Percentiles rank a stretch among this genome's conserved stretches.
These are phyloP conservation scores for Lysiphlebus fabarum DNA, from an alignment of 1,140 invertebrate genomes.

Conservation along the genomic window DNA sequence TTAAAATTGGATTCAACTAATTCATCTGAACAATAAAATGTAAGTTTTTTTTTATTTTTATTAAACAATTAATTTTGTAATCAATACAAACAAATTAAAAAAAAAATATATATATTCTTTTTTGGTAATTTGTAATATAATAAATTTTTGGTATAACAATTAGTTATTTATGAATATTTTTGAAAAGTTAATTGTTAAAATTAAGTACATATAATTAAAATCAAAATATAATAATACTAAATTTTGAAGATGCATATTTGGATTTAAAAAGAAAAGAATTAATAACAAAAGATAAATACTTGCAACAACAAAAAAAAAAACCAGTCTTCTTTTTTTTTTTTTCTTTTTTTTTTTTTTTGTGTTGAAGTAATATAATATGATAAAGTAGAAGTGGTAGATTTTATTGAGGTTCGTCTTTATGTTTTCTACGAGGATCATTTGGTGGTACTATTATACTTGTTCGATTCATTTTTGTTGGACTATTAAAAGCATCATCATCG, in stretches of 20 bases:
- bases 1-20: not conserved
- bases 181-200: no score
- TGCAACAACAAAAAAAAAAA: no score
- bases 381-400: not conserved
- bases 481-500: slow-evolving; percentile 17
- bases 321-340: no score
- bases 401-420: slow-evolving; percentile 35
- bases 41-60: not conserved
- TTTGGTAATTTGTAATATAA: no score
- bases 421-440: slow-evolving; percentile 33
- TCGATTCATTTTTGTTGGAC: slow-evolving; percentile 19
- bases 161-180: no score
- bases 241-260: no score
- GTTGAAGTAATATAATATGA: slow-evolving; percentile 15
- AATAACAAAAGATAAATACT: no score
- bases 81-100: no score
- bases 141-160: no score
- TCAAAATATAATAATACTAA: no score
- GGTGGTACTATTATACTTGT: slow-evolving; percentile 32
- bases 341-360: not conserved
- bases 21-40: not conserved
- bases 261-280: no score
- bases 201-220: no score
- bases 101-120: not conserved
- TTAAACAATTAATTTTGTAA: not conserved